A percentile compares a stretch with the other conserved stretches of the same genome.
phyloP scores from a whole-genome alignment of 2,113 vertebrate genomes.

The Oncorhynchus mykiss region DNA sequence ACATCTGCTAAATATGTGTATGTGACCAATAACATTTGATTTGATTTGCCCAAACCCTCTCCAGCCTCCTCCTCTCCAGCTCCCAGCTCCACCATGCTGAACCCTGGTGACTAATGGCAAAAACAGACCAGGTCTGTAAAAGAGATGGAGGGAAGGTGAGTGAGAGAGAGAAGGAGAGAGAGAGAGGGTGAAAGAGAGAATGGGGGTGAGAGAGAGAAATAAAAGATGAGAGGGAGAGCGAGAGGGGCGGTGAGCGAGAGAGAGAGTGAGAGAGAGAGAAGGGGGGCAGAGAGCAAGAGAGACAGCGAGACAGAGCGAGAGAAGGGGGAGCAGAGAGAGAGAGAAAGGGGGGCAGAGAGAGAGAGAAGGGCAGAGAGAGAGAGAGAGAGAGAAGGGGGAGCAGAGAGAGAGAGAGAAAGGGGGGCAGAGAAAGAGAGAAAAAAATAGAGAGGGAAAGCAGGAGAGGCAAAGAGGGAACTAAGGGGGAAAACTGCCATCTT shows the following conservation, averaged over 20 bases:
- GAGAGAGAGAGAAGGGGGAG: accelerated
- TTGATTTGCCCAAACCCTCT: too few relatives aligned
- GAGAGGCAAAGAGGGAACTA: background rate
- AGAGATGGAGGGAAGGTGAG: background rate
- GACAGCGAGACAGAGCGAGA: too few relatives aligned
- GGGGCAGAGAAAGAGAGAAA: too few relatives aligned
- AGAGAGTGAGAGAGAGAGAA: too few relatives aligned
- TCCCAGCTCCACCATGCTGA: constrained; percentile 7
- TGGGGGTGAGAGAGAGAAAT: background rate
- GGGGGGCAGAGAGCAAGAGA: too few relatives aligned
- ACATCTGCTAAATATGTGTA: too few relatives aligned
- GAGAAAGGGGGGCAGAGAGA: too few relatives aligned
- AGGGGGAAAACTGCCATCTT: too few relatives aligned
- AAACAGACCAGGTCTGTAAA: constrained; percentile 54
- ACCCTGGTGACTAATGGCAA: constrained; percentile 57
- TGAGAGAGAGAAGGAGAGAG: constrained; percentile 1
- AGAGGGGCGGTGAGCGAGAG: background rate
- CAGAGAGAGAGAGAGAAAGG: too few relatives aligned
- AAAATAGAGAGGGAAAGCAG: background rate
- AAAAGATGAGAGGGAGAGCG: background rate
- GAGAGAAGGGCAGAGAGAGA: accelerated
- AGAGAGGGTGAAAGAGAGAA: background rate
- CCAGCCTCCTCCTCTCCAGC: too few relatives aligned
- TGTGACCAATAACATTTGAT: too few relatives aligned
- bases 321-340: background rate